Percentiles rank a stretch among this genome's conserved stretches.
Conservation (phyloP, 1,140 invertebrate species). For the Oreohelix idahoensis region DNA sequence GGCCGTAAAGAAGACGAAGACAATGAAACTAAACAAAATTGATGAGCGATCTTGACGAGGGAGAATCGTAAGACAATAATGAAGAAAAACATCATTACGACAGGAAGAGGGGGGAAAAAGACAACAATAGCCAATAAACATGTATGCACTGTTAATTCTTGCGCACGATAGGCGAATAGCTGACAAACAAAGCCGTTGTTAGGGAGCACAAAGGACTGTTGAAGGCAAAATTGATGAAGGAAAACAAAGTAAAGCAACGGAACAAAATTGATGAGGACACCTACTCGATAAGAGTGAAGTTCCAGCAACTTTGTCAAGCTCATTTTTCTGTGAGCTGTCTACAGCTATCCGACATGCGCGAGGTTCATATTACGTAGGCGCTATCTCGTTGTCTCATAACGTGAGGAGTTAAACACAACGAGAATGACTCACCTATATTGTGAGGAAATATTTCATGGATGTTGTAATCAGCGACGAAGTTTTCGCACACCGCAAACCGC, state of each 20-base stretch:
- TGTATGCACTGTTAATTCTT: neutral
- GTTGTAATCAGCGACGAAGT: too few relatives aligned
- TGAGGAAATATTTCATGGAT: too few relatives aligned
- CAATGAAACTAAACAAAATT: too few relatives aligned
- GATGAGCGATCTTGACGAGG: too few relatives aligned
- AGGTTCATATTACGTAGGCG: neutral
- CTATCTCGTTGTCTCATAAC: neutral
- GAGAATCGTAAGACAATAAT: too few relatives aligned
- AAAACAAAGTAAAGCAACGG: neutral
- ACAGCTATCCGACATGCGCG: neutral
- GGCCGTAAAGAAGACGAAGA: too few relatives aligned
- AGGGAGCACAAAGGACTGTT: neutral
- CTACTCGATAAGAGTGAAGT: slow-evolving; percentile 7
- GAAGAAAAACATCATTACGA: too few relatives aligned
- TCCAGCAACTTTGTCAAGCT: neutral
- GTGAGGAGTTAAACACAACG: neutral
- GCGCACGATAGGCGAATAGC: neutral
- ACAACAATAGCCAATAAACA: neutral
- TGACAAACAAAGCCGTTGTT: neutral
- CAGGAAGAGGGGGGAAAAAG: too few relatives aligned
- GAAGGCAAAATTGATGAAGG: neutral
- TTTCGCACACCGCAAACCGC: too few relatives aligned
- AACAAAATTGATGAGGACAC: neutral
- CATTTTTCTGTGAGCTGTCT: neutral
- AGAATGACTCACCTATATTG: neutral